These are phyloP conservation scores for Platichthys flesus DNA, from an alignment of 2,113 vertebrate species.

Conservation along the genomic window DNA sequence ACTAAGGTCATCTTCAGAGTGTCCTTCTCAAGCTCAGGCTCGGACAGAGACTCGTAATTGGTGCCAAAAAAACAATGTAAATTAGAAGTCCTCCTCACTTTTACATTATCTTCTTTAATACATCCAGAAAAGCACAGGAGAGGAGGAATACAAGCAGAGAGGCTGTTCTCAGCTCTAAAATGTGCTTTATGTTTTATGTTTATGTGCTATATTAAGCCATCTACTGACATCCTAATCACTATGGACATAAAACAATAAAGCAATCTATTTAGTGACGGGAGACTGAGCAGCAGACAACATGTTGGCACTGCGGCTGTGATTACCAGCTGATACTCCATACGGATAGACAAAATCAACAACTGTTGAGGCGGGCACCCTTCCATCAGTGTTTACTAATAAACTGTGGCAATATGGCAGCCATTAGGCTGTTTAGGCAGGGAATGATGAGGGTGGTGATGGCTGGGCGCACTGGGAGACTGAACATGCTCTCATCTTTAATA, in stretches of 20 bases:
- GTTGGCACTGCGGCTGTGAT: conserved; percentile 68
- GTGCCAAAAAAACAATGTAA: conserved; percentile 29
- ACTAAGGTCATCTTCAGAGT: conserved; percentile 57
- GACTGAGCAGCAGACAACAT: conserved; percentile 71
- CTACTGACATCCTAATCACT: conserved; percentile 61
- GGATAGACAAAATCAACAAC: conserved; percentile 78
- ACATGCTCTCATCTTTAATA: conserved; percentile 84
- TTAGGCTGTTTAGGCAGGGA: conserved; percentile 79
- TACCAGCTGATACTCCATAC: conserved; percentile 80
- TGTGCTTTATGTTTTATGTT: conserved; percentile 43
- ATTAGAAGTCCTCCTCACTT: conserved; percentile 10
- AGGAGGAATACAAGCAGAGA: not conserved
- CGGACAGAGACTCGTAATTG: conserved; percentile 32
- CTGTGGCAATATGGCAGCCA: conserved; percentile 81
- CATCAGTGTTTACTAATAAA: conserved; percentile 82
- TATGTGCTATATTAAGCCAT: conserved; percentile 49
- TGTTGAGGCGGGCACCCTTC: conserved; percentile 76
- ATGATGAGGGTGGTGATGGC: conserved; percentile 80
- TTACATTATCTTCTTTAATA: not conserved
- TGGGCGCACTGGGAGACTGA: conserved; percentile 72
- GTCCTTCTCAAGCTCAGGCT: conserved; percentile 31
- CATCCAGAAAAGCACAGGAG: conserved; percentile 3
- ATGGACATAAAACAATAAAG: conserved; percentile 71
- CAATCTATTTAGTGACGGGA: conserved; percentile 71
- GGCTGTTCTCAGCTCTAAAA: conserved; percentile 12